phyloP scores from a whole-genome alignment of 2,797 vertebrate genomes.

The Silurus aristotelis region DNA sequence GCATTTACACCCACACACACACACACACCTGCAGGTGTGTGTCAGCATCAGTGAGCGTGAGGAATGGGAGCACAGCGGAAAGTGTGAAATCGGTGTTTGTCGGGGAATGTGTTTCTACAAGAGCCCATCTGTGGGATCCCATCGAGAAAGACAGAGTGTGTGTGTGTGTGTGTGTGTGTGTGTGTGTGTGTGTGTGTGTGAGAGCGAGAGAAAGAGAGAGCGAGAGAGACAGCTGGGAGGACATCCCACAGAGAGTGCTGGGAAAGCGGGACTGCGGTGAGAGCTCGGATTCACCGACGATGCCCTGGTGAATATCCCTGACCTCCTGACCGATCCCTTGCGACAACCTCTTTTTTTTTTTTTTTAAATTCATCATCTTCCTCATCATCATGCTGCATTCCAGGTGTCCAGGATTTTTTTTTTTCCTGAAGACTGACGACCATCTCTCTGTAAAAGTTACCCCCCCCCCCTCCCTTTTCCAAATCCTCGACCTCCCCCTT shows the following conservation, averaged over 20 bases:
- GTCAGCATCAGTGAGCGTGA: slow-evolving; percentile 56
- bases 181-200: slow-evolving; percentile 55
- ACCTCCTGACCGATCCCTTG: slow-evolving; percentile 64
- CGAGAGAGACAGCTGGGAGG: slow-evolving; percentile 83
- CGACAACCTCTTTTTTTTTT: slow-evolving; percentile 3
- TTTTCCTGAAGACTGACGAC: slow-evolving; percentile 27
- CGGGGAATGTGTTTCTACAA: slow-evolving; percentile 76
- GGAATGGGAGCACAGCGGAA: slow-evolving; percentile 70
- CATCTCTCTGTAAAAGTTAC: not conserved
- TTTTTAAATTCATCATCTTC: not conserved
- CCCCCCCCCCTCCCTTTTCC: not conserved
- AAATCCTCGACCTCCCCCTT: slow-evolving; percentile 6
- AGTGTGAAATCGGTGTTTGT: slow-evolving; percentile 81
- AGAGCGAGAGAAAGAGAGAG: slow-evolving; percentile 48
- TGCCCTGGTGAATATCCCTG: slow-evolving; percentile 64
- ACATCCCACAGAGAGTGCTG: slow-evolving; percentile 72
- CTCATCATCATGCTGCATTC: slow-evolving; percentile 21
- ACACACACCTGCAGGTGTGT: slow-evolving; percentile 71
- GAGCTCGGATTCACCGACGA: slow-evolving; percentile 64
- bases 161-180: slow-evolving; percentile 62
- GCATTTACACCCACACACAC: not conserved
- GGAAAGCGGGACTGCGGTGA: slow-evolving; percentile 60
- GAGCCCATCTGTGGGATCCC: slow-evolving; percentile 89
- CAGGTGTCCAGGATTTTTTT: slow-evolving; percentile 48
- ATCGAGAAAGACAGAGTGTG: slow-evolving; percentile 69